Conservation (phyloP, 2,888 invertebrate species). For the Stenichneumon culpator region DNA sequence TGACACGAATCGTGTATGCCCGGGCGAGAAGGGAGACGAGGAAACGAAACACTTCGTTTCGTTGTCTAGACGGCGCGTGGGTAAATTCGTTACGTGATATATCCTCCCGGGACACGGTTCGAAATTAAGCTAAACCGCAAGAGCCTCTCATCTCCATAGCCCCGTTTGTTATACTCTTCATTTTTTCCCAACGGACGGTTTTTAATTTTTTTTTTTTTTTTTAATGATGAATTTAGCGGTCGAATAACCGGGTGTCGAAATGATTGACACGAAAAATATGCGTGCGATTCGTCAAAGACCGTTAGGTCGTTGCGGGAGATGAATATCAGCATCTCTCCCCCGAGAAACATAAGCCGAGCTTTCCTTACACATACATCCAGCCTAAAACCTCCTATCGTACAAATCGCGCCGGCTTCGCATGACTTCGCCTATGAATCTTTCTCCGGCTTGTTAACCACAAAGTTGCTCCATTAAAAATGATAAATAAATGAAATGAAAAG, state of each 20-base stretch:
- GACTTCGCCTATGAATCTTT: slow-evolving; percentile 9
- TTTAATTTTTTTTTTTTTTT: slow-evolving; percentile 2
- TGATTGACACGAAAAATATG: slow-evolving; percentile 58
- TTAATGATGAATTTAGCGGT: slow-evolving; percentile 8
- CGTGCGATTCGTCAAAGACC: slow-evolving; percentile 49
- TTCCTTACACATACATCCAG: not conserved
- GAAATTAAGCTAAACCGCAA: slow-evolving; percentile 60
- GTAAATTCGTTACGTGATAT: slow-evolving; percentile 40
- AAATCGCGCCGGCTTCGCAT: not conserved
- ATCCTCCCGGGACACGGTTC: slow-evolving; percentile 25
- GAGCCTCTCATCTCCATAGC: slow-evolving; percentile 29
- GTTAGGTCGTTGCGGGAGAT: slow-evolving; percentile 43
- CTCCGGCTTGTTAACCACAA: slow-evolving; percentile 21
- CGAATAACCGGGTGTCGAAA: slow-evolving; percentile 44
- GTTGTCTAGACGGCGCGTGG: slow-evolving; percentile 59
- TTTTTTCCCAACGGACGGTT: slow-evolving; percentile 13
- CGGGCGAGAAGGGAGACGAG: not conserved
- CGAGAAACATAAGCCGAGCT: not conserved
- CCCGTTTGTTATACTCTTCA: slow-evolving; percentile 16
- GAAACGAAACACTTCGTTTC: slow-evolving; percentile 54
- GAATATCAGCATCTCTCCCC: slow-evolving; percentile 21
- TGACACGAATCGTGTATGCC: slow-evolving; percentile 35
- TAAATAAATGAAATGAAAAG: not conserved
- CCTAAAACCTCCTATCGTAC: not conserved
- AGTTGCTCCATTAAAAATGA: not conserved